phyloP scores from a whole-genome alignment of 37 sponge, comb jelly and placozoan species.

The Diacarnus erythraeanus region DNA sequence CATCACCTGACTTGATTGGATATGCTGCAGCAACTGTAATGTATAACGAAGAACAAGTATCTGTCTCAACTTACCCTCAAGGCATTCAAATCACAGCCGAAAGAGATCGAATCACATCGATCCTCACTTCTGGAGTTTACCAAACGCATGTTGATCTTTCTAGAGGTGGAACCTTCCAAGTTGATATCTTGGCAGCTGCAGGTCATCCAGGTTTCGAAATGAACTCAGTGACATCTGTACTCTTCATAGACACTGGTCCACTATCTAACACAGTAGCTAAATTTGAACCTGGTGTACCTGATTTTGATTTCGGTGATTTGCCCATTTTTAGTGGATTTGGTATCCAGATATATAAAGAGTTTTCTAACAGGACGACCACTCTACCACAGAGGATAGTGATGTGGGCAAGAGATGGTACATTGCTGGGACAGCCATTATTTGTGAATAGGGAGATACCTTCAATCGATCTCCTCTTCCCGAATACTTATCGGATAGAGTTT shows the following conservation, averaged over 20 bases:
- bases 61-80: background rate
- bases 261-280: slow-evolving; percentile 2
- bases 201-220: slow-evolving; percentile 20
- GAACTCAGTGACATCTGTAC: slow-evolving; percentile 58
- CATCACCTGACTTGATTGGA: slow-evolving; percentile 26
- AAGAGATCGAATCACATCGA: background rate
- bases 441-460: slow-evolving; percentile 16
- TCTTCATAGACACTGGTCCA: slow-evolving; percentile 39
- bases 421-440: slow-evolving; percentile 3
- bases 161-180: slow-evolving; percentile 34
- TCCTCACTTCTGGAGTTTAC: slow-evolving; percentile 43
- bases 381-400: slow-evolving; percentile 37
- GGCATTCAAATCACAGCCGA: slow-evolving; percentile 28
- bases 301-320: slow-evolving; percentile 4
- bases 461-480: slow-evolving; percentile 30
- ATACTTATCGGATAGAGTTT: slow-evolving; percentile 47
- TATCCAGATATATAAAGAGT: slow-evolving; percentile 36
- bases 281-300: slow-evolving; percentile 30
- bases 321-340: slow-evolving; percentile 51
- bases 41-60: slow-evolving; percentile 22
- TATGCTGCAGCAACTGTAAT: background rate
- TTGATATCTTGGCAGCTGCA: slow-evolving; percentile 42
- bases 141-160: slow-evolving; percentile 5
- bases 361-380: background rate
- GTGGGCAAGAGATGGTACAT: slow-evolving; percentile 38